A percentile compares a stretch with the other conserved stretches of the same genome.
These are phyloP conservation scores for Sarcophaga subvicina DNA, from an alignment of 2,888 invertebrate genomes.

Conservation along the genomic window DNA sequence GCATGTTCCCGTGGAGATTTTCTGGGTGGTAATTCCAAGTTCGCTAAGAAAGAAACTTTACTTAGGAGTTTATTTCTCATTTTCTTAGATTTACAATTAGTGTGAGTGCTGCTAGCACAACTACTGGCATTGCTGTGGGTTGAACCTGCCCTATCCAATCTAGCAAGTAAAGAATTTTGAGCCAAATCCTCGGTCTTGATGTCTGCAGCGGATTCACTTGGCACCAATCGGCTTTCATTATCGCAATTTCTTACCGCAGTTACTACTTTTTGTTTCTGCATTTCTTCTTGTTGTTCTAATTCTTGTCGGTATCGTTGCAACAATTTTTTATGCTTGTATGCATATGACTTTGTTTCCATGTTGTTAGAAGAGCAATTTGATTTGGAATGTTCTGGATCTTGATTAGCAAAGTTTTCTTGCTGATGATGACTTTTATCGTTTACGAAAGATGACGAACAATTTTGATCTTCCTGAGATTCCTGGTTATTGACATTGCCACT, in stretches of 20 bases:
- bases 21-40: slow-evolving; percentile 83
- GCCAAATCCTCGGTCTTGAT: slow-evolving; percentile 54
- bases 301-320: slow-evolving; percentile 78
- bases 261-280: slow-evolving; percentile 61
- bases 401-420: background rate
- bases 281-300: slow-evolving; percentile 72
- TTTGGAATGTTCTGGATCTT: slow-evolving; percentile 66
- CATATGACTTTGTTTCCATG: slow-evolving; percentile 60
- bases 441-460: slow-evolving; percentile 38
- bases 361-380: slow-evolving; percentile 40
- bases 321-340: slow-evolving; percentile 77
- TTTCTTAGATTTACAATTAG: slow-evolving; percentile 70
- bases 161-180: slow-evolving; percentile 69
- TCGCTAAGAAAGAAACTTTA: slow-evolving; percentile 74
- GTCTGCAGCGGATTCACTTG: slow-evolving; percentile 10
- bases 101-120: slow-evolving; percentile 73
- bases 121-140: slow-evolving; percentile 76
- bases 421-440: slow-evolving; percentile 31
- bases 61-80: slow-evolving; percentile 77
- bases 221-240: background rate
- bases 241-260: slow-evolving; percentile 27
- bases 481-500: slow-evolving; percentile 19
- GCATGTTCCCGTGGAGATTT: slow-evolving; percentile 95
- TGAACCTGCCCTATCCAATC: slow-evolving; percentile 74
- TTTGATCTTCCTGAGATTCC: slow-evolving; percentile 35